Evolutionary conservation across 2,797 vertebrate species (phyloP), one percentile per base, ranked within the genome.

Genomic region (Silurus lanzhouensis): DNA sequence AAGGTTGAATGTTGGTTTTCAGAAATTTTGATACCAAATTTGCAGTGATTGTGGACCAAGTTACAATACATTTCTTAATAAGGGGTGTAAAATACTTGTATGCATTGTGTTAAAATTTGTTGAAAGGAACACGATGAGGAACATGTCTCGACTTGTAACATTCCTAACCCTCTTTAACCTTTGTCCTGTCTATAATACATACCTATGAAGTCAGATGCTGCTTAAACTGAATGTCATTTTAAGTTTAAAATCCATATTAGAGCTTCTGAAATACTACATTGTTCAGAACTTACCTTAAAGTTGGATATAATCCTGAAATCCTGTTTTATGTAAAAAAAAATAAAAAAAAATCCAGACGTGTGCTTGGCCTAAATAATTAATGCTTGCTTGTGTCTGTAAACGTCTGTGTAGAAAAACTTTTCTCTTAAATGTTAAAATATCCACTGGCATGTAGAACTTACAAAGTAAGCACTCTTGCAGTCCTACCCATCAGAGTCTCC

Each of bases 231-330:
- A 38, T 17, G 38, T 57, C 5, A 75, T 58, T 31, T 76, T 5
- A 13, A 9, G 6, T 38, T 58, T 57, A 61, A 38, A 31, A 17
- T 17, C 38, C 52, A 10, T 1, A 84, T 72, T 58, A 19, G 3
- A 70, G 6, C 7, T 81, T 25, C 3, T 66, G 7, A 81, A 66
- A 61, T 20, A 44, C 12, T 8, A 60, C 19, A 8, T 31, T 81
- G 14, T 31, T 52, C 27, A 25, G 17, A 48, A 80, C 88, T 87
- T 86, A 89, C 86, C 83, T 27, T 67, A 19, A 52, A 67, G 15
- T 7, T 7, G 64, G 20, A 79, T 84, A 57, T 82, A 27, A 82
- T 66, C 66, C 22, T 55, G 13, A 79, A 74, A 58, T 19, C 15
- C 77, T 64, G 77, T 20, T 38, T 76, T 13, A 46, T 7, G 17